Evolutionary conservation across 2,888 invertebrate species (phyloP).

Genomic region (Ormia ochracea): DNA sequence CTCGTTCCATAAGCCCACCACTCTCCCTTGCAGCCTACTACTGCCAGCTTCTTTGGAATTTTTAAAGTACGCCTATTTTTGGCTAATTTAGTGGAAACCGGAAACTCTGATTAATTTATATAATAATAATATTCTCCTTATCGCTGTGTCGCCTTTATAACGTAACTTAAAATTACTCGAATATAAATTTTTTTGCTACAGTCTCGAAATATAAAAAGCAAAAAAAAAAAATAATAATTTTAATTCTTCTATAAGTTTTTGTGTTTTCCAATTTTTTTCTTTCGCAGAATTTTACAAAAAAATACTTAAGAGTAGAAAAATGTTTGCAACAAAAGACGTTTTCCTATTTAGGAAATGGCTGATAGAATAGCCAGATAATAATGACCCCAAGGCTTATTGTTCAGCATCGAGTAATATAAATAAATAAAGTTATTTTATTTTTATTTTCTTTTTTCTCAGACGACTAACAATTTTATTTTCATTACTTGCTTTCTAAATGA

Average conservation of each 20-base stretch:
- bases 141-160: neutral
- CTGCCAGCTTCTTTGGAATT: too few species aligned
- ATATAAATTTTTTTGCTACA: neutral
- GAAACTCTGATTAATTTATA: neutral
- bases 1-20: too few species aligned
- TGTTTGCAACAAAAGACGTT: conserved; percentile 21
- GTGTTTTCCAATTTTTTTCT: neutral
- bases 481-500: conserved; percentile 33
- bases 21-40: too few species aligned
- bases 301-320: neutral
- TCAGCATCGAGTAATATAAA: conserved; percentile 45
- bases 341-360: conserved; percentile 39
- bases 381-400: conserved; percentile 54
- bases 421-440: conserved; percentile 21
- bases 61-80: too few species aligned
- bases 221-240: conserved; percentile 24
- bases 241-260: neutral
- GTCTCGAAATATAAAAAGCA: too few species aligned
- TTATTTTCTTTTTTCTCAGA: too few species aligned
- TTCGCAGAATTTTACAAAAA: neutral
- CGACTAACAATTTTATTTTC: conserved; percentile 35
- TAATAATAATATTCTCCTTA: neutral
- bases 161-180: neutral
- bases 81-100: neutral
- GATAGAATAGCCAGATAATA: conserved; percentile 48